Evolutionary conservation across 2,113 vertebrate genomes (phyloP).

Genomic region (Leucoraja erinaceus): DNA sequence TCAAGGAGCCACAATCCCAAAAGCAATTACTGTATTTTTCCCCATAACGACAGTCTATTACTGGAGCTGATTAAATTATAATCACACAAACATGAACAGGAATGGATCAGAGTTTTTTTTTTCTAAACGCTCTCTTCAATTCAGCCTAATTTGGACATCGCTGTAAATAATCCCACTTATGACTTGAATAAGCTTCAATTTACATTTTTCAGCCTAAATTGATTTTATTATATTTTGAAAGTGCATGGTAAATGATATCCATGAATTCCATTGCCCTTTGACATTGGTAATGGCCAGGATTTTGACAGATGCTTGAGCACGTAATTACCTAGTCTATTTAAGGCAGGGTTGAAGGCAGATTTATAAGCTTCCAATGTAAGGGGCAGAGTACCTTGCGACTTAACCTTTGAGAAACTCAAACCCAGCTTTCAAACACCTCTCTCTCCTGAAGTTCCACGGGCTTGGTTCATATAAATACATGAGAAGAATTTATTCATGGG

Average conservation of each 20-base stretch:
- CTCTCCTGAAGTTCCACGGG: background rate
- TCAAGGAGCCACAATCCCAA: background rate
- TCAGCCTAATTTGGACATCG: background rate
- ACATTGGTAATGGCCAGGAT: background rate
- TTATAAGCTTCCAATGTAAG: background rate
- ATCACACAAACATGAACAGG: background rate
- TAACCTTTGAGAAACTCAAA: background rate
- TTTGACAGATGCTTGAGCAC: background rate
- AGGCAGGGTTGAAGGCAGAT: background rate
- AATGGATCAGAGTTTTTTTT: background rate
- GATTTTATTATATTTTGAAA: background rate
- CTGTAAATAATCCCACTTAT: background rate
- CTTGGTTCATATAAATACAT: background rate
- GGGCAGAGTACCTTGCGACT: background rate
- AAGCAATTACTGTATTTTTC: background rate
- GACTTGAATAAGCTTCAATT: background rate
- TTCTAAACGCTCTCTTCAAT: background rate
- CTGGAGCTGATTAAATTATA: background rate
- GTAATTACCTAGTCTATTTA: constrained; percentile 6
- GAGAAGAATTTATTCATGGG: background rate
- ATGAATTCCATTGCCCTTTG: background rate
- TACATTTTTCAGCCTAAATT: background rate
- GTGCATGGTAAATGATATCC: background rate
- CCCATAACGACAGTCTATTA: background rate
- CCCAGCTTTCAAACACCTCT: background rate